These are phyloP conservation scores for Eublepharis macularius DNA, from an alignment of 2,113 vertebrate genomes.

Conservation along the genomic window DNA sequence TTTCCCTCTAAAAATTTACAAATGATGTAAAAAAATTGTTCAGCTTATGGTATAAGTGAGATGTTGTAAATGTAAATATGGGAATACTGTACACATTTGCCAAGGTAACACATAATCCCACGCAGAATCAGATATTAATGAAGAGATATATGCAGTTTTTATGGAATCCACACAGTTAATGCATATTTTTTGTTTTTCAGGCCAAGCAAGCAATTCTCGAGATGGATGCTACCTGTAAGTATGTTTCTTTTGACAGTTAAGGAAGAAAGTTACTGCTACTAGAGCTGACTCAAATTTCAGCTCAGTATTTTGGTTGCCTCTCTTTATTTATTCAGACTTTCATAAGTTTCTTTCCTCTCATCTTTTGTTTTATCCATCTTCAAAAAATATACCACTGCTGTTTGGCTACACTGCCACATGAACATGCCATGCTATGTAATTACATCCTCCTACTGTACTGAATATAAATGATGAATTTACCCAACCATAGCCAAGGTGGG, in stretches of 20 bases:
- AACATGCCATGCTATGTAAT: background rate
- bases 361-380: background rate
- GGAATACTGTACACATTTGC: background rate
- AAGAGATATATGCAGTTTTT: background rate
- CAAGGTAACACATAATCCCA: background rate
- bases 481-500: background rate
- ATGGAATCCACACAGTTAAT: background rate
- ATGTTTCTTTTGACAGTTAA: background rate
- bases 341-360: background rate
- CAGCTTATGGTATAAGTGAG: no score
- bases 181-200: constrained; percentile 73
- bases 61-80: background rate
- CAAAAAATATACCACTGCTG: background rate
- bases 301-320: background rate
- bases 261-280: background rate
- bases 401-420: background rate
- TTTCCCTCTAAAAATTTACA: no score
- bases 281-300: background rate
- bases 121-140: background rate
- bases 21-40: no score
- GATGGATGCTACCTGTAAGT: constrained; percentile 98
- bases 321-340: background rate
- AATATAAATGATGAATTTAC: background rate
- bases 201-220: constrained; percentile 98
- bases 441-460: background rate